Percentiles rank a stretch among this genome's conserved stretches.
These are phyloP conservation scores for Strigamia maritima DNA, from an alignment of 2,888 invertebrate species.

Conservation along the genomic window DNA sequence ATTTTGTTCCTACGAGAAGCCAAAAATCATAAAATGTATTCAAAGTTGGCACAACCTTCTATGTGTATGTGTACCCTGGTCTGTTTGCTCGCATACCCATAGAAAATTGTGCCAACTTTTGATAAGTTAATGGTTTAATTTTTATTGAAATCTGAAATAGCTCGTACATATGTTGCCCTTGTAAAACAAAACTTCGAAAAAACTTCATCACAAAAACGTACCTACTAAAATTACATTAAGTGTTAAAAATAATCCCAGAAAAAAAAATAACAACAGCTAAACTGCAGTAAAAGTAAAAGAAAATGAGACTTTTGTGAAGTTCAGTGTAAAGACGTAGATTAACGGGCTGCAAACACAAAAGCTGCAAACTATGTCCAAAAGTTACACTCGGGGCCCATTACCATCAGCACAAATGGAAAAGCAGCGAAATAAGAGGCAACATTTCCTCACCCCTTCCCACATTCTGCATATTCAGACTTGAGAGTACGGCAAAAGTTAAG, in stretches of 20 bases:
- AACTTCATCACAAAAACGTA: too few species aligned
- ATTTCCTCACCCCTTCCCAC: slow-evolving; percentile 9
- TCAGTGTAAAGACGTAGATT: not conserved
- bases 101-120: too few species aligned
- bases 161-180: too few species aligned
- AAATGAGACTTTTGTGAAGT: slow-evolving; percentile 8
- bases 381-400: slow-evolving; percentile 31
- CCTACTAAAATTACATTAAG: too few species aligned
- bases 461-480: slow-evolving; percentile 7
- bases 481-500: slow-evolving; percentile 6
- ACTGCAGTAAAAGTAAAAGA: slow-evolving; percentile 2
- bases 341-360: slow-evolving; percentile 13
- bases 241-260: not conserved
- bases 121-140: too few species aligned
- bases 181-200: too few species aligned
- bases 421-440: slow-evolving; percentile 13
- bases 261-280: not conserved
- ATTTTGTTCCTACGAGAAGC: too few species aligned
- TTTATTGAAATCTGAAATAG: too few species aligned
- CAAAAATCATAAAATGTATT: too few species aligned
- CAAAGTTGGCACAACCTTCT: too few species aligned
- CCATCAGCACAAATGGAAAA: slow-evolving; percentile 29
- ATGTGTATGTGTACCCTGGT: too few species aligned
- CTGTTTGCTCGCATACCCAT: too few species aligned
- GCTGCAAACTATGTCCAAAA: slow-evolving; percentile 25